Conservation (phyloP, 2,113 vertebrate genomes). For the Pelobates fuscus region DNA sequence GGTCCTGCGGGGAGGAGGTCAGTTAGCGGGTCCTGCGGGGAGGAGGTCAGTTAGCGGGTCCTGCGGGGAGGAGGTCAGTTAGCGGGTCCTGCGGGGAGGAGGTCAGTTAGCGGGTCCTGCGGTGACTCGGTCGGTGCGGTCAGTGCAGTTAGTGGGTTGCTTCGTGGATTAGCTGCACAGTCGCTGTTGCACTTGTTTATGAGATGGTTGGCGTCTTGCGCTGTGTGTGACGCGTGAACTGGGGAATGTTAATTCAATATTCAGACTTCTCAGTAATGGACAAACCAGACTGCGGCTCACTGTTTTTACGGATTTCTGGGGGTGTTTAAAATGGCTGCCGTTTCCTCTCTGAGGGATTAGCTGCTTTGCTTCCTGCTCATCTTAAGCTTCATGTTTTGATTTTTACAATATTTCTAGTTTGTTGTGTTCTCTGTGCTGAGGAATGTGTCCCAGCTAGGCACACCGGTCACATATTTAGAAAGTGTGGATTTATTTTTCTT, state of each 20-base stretch:
- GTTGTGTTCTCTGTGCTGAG: not conserved
- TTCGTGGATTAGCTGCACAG: not conserved
- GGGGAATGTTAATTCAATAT: conserved; percentile 44
- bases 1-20: too few species aligned
- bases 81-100: not conserved
- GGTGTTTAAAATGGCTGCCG: conserved; percentile 17
- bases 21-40: too few species aligned
- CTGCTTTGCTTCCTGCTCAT: conserved; percentile 5
- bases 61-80: not conserved
- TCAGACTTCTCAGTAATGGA: conserved; percentile 39
- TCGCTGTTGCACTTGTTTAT: not conserved
- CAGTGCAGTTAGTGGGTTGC: not conserved
- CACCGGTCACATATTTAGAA: not conserved
- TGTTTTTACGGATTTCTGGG: conserved; percentile 4
- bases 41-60: not conserved
- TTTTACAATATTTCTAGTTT: too few species aligned
- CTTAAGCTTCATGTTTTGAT: not conserved
- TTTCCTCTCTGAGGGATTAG: conserved; percentile 27
- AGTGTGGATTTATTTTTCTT: not conserved
- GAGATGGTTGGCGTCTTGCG: not conserved
- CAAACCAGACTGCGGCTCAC: conserved; percentile 12
- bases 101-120: not conserved
- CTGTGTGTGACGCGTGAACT: conserved; percentile 2
- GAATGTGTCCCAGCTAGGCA: not conserved
- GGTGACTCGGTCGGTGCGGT: not conserved